phyloP scores from a whole-genome alignment of 2,888 invertebrate genomes.

The Sminthurides aquaticus region DNA sequence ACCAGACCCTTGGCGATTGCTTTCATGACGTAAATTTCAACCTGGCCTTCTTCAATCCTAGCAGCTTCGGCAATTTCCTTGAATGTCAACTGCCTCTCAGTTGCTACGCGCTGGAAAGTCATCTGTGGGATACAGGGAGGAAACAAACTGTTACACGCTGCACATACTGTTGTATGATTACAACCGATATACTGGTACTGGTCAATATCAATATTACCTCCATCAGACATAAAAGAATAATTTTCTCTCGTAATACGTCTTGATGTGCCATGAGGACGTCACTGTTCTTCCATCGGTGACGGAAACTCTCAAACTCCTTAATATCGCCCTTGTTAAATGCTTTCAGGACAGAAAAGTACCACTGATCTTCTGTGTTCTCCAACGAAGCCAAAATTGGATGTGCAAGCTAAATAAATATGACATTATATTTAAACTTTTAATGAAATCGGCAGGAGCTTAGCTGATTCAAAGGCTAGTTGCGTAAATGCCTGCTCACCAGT shows the following conservation, averaged over 20 bases:
- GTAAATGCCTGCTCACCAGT: conserved; percentile 63
- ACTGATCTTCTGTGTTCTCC: conserved; percentile 70
- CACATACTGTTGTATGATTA: too few relatives aligned
- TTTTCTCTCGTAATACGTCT: conserved; percentile 76
- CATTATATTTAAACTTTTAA: conserved; percentile 4
- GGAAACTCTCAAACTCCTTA: conserved; percentile 63
- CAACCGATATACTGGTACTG: too few relatives aligned
- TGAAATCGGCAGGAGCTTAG: too few relatives aligned
- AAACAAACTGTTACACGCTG: too few relatives aligned
- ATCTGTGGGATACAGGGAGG: conserved; percentile 63
- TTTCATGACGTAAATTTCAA: conserved; percentile 95
- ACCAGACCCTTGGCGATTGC: conserved; percentile 90
- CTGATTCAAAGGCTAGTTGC: too few relatives aligned
- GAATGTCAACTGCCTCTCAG: conserved; percentile 77
- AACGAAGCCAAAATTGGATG: conserved; percentile 87
- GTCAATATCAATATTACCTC: conserved; percentile 56
- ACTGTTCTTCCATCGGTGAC: conserved; percentile 66
- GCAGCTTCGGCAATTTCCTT: conserved; percentile 82
- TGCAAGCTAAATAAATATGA: conserved; percentile 59
- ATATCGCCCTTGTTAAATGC: conserved; percentile 83
- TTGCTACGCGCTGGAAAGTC: conserved; percentile 90
- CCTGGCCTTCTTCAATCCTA: conserved; percentile 69
- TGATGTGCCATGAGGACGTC: conserved; percentile 78
- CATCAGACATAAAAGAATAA: conserved; percentile 91
- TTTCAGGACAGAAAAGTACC: conserved; percentile 77